Conservation (phyloP, 2,888 invertebrate genomes). For the Drosophila recens region DNA sequence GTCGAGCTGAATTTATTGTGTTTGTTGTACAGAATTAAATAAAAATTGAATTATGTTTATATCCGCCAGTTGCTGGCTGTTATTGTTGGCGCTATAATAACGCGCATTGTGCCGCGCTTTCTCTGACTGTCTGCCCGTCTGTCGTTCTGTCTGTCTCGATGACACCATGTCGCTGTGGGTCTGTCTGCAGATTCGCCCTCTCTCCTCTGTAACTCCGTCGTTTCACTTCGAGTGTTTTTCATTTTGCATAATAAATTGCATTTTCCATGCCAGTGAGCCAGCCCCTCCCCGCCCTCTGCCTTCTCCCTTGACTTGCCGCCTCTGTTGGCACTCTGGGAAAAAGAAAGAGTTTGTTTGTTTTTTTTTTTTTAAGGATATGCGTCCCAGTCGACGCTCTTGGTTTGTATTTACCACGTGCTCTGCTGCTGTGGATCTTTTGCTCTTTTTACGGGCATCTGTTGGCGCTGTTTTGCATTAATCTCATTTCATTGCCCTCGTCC, state of each 20-base stretch:
- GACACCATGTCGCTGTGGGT: slow-evolving; percentile 63
- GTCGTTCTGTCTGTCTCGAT: slow-evolving; percentile 24
- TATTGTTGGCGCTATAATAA: slow-evolving; percentile 76
- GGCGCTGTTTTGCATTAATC: slow-evolving; percentile 77
- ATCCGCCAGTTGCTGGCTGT: slow-evolving; percentile 68
- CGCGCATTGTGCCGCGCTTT: slow-evolving; percentile 65
- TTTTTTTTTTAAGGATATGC: slow-evolving; percentile 7
- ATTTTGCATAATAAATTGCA: slow-evolving; percentile 83
- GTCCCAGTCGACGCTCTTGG: slow-evolving; percentile 32
- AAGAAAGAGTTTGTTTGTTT: background rate
- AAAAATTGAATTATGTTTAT: slow-evolving; percentile 82
- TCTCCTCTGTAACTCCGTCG: background rate
- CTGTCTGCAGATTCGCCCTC: slow-evolving; percentile 41
- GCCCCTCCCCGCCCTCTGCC: slow-evolving; percentile 11
- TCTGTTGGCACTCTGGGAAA: background rate
- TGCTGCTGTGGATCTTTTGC: slow-evolving; percentile 18
- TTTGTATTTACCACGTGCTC: slow-evolving; percentile 67
- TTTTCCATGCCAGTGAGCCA: slow-evolving; percentile 77
- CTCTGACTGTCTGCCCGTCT: slow-evolving; percentile 19
- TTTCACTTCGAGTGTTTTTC: slow-evolving; percentile 66
- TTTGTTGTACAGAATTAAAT: slow-evolving; percentile 81
- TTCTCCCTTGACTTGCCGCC: background rate
- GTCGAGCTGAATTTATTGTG: slow-evolving; percentile 75
- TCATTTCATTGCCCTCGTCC: slow-evolving; percentile 72
- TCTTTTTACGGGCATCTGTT: slow-evolving; percentile 60